Base-by-base conservation (phyloP, 2,113 vertebrate species). In the Sebastes fasciatus region DNA sequence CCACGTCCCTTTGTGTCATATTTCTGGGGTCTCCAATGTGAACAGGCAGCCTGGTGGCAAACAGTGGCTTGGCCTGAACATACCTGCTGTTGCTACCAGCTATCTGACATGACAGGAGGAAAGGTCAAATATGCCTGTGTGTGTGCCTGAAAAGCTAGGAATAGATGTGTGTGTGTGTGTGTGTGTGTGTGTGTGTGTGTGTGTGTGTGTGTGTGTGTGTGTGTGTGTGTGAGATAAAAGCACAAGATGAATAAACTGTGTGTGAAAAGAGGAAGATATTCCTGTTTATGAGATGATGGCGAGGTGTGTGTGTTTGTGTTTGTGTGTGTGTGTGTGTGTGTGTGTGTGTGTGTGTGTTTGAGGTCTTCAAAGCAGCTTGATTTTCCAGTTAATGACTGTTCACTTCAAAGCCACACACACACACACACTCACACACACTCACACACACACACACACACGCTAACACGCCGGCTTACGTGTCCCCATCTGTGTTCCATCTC, bases 311-410 rank as follows among this genome's bases (percentile, higher is more conserved):
- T 19, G 67, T 66, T 62, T 46, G 67, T 19, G 19, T n/a, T 34
- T 62, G 75, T 73, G 69, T 66, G 49, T 69, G 26, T 55, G 14
- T 69, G 66, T 52, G 17, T 72, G 52, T 72, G 73, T 64, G 61
- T 23, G 26, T 19, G 34, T 8, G 49, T 69, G 42, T 77, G 75
- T 71, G 70, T 63, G 64, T 77, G 67, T 79, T 58, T 79, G 88
- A 89, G 83, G 58, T 88, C 87, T 92, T 91, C 89, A 90, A 88
- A 88, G 79, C 78, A 72, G 76, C 80, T 83, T 71, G 86, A 89
- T 79, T 86, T 82, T 69, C 77, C 52, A 74, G 79, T 88, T 92
- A 89, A 90, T 90, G 84, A 87, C 85, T 86, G 49, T 88, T 86
- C 77, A 83, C 81, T 86, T 88, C 85, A 90, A 89, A 91, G 62